A percentile compares a stretch with the other conserved stretches of the same genome.
phyloP scores from a whole-genome alignment of 2,888 invertebrate species.

The Zygaena filipendulae region DNA sequence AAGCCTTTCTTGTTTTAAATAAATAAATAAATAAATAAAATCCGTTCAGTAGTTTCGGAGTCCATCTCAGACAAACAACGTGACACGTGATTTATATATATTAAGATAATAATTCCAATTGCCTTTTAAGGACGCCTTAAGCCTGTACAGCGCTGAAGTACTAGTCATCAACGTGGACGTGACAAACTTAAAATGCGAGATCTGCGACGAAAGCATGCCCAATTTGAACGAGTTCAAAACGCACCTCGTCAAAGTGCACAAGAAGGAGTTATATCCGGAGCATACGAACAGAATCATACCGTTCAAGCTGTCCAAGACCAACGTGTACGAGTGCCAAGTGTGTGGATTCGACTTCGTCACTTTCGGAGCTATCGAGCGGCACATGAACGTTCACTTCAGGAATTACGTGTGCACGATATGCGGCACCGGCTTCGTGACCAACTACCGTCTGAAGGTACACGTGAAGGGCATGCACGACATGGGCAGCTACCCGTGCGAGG shows the following conservation, averaged over 20 bases:
- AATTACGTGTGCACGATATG: conserved; percentile 49
- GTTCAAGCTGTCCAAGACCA: conserved; percentile 29
- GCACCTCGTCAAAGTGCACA: conserved; percentile 35
- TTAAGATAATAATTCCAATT: no score
- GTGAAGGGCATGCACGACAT: conserved; percentile 34
- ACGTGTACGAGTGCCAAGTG: conserved; percentile 37
- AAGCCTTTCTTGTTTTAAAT: no score
- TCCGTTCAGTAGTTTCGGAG: no score
- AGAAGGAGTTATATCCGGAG: conserved; percentile 32
- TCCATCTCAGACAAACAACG: no score
- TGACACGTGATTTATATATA: no score
- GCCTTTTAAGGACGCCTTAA: conserved; percentile 25
- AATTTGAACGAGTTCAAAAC: conserved; percentile 35
- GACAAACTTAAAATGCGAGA: conserved; percentile 32
- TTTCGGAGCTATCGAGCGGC: conserved; percentile 46
- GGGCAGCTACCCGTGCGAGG: conserved; percentile 33
- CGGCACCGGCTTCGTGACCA: conserved; percentile 45
- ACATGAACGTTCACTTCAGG: conserved; percentile 52
- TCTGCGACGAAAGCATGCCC: conserved; percentile 26
- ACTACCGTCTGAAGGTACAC: conserved; percentile 41
- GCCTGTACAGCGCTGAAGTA: conserved; percentile 34
- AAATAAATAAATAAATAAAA: no score
- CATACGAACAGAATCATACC: conserved; percentile 43
- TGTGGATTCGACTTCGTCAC: conserved; percentile 47
- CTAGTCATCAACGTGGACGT: conserved; percentile 46